A percentile compares a stretch with the other conserved stretches of the same genome.
Conservation (phyloP, 2,113 vertebrate species). For the Entomyzon cyanotis region DNA sequence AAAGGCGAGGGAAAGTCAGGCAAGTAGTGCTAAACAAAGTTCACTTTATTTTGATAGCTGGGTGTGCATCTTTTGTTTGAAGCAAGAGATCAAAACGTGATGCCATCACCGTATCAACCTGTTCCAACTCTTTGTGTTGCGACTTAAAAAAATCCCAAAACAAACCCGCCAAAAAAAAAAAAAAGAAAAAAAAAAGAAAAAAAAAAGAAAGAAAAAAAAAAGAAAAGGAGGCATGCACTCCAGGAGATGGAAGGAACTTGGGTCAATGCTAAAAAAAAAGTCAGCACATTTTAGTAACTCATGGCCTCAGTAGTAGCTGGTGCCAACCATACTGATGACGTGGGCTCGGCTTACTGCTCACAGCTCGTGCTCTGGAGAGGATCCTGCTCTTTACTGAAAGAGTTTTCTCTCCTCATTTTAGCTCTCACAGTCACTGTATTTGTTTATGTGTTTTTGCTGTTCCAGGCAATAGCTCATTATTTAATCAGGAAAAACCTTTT, state of each 20-base stretch:
- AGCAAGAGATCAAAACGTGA: background rate
- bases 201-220: background rate
- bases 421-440: background rate
- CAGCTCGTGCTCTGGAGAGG: background rate
- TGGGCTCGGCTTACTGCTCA: background rate
- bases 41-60: conserved; percentile 40
- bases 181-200: background rate
- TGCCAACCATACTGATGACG: background rate
- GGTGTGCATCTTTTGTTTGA: conserved; percentile 34
- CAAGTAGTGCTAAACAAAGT: background rate
- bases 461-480: conserved; percentile 16
- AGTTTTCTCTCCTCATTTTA: background rate
- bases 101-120: background rate
- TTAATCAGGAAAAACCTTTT: conserved; percentile 28
- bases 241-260: background rate
- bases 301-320: background rate
- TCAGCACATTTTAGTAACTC: background rate
- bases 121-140: background rate
- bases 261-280: background rate
- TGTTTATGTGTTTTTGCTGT: background rate
- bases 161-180: background rate
- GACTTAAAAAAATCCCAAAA: background rate
- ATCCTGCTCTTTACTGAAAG: background rate
- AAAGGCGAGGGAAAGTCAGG: background rate
- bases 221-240: background rate